Evolutionary conservation across 2,888 invertebrate species (phyloP).

Genomic region (Margaritifera margaritifera): DNA sequence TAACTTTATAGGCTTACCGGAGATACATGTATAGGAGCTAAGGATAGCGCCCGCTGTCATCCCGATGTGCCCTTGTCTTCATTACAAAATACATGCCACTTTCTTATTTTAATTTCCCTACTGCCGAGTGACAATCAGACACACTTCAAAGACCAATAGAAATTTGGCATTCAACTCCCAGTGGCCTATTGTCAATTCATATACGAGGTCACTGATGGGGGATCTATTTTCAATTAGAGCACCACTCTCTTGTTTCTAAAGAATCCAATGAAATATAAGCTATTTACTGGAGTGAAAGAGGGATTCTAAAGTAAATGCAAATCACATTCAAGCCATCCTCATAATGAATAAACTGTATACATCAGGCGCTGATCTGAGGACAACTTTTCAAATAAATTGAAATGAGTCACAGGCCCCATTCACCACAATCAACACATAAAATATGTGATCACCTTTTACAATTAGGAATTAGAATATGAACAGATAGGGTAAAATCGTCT

Average conservation of each 20-base stretch:
- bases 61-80: conserved; percentile 32
- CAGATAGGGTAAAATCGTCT: conserved; percentile 42
- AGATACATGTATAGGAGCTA: conserved; percentile 10
- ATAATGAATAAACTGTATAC: conserved; percentile 51
- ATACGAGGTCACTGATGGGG: conserved; percentile 48
- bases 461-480: conserved; percentile 53
- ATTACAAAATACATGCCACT: conserved; percentile 52
- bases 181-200: conserved; percentile 47
- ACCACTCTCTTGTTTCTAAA: conserved; percentile 47
- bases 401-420: conserved; percentile 35
- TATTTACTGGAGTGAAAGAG: conserved; percentile 35
- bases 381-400: conserved; percentile 31
- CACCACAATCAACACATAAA: conserved; percentile 52
- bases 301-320: conserved; percentile 39
- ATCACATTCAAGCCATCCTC: conserved; percentile 28
- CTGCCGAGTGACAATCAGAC: conserved; percentile 49
- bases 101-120: conserved; percentile 58
- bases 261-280: conserved; percentile 43
- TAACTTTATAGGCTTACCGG: conserved; percentile 8
- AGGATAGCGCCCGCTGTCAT: conserved; percentile 18
- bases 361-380: conserved; percentile 17
- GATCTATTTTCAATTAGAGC: conserved; percentile 50
- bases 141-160: conserved; percentile 58
- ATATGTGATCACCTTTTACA: conserved; percentile 50
- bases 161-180: conserved; percentile 52